A percentile compares a stretch with the other conserved stretches of the same genome.
Conservation (phyloP, 2,113 vertebrate species). For the Xiphorhynchus elegans region DNA sequence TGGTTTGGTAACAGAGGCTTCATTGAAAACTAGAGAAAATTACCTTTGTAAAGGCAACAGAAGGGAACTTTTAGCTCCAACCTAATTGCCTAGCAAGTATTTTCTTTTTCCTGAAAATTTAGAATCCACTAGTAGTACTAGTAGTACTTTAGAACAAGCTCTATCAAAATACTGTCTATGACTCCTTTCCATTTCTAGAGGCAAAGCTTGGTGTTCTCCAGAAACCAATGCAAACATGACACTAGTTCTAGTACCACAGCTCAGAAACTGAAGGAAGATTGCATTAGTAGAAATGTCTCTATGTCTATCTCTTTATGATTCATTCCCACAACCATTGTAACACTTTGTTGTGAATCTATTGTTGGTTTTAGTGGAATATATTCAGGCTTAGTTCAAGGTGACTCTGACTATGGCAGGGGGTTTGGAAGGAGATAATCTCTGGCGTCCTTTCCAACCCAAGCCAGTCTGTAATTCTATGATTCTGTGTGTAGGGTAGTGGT, state of each 20-base stretch:
- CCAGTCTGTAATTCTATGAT: no score
- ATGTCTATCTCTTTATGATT: not conserved
- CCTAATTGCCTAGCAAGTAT: not conserved
- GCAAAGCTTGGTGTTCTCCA: not conserved
- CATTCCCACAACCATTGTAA: not conserved
- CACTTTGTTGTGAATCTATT: not conserved
- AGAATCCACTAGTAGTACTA: not conserved
- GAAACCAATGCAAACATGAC: not conserved
- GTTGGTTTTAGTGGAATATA: not conserved
- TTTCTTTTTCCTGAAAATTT: not conserved
- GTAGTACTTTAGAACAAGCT: not conserved
- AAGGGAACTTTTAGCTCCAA: not conserved
- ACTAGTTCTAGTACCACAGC: not conserved
- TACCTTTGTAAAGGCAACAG: not conserved
- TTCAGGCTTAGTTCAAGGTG: not conserved
- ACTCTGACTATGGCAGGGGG: no score
- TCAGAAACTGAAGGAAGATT: not conserved
- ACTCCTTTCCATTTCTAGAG: not conserved
- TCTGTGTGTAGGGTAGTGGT: not conserved
- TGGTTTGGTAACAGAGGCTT: not conserved
- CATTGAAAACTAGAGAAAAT: not conserved
- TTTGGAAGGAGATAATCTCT: not conserved
- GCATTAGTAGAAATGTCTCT: not conserved
- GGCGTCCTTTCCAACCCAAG: not conserved
- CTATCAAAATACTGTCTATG: not conserved